Base-by-base conservation (phyloP, 2,113 vertebrate species). In the Phasianus colchicus region DNA sequence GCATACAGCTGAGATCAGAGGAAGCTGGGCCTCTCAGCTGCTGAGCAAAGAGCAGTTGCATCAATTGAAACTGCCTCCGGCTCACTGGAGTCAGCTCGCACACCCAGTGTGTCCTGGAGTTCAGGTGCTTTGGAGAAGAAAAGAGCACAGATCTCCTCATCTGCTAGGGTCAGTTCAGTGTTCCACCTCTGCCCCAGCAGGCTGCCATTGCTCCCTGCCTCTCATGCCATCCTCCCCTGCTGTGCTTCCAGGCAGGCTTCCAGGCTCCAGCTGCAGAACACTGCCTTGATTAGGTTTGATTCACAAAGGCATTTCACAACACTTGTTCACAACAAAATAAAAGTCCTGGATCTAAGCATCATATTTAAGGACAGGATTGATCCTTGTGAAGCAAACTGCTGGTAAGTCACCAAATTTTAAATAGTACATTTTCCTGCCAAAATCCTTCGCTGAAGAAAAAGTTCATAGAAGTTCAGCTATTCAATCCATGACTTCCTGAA, bases 11-110 rank as follows among this genome's bases (percentile, higher is more conserved):
- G 3, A 89, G 84, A 93, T 93, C 91, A 92, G 93, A 93, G 83
- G 65, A n/a, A 93, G n/a, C 52, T 72, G 80, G 72, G 89, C 83
- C 88, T 93, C 86, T 86, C 85, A 82, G 87, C 75, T 97, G 78
- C 95, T 96, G 88, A 96, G 85, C 89, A 96, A 96, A 96, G 76
- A 96, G 73, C 65, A 82, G 90, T 92, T 97, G 92, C 95, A 96
- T 94, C 95, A 97, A 95, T 70, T 93, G 94, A 96, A 95, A 95
- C 90, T 76, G 79, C 96, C 79, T 73, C 25, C 0, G 90, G 93
- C 84, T 92, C 1, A 0, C 73, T 92, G 83, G 71, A 86, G 88
- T 83, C 78, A 91, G 83, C 71, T 85, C 87, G 77, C 93, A 95
- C 77, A 4, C 92, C 96, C 92, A 76, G 71, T 58, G 77, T 47